phyloP scores from a whole-genome alignment of 1,140 invertebrate genomes.

The Laodelphax striatellus region DNA sequence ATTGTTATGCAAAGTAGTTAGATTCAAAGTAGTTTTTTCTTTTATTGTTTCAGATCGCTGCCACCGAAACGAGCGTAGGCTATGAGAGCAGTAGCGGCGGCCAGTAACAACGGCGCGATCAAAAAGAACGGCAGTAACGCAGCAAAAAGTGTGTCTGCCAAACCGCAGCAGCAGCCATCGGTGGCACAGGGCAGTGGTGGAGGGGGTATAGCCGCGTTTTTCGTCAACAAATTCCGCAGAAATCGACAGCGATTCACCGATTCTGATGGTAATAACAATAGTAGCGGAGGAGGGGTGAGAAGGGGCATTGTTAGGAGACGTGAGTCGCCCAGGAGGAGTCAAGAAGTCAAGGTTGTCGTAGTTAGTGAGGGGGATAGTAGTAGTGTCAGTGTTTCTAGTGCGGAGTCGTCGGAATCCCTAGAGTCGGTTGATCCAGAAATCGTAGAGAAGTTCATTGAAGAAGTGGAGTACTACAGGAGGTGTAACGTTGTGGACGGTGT shows the following conservation, averaged over 20 bases:
- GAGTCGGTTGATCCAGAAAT: background rate
- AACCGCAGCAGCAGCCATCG: too few relatives aligned
- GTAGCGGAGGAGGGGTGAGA: background rate
- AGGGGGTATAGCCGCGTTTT: background rate
- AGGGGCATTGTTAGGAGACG: background rate
- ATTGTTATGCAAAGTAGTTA: too few relatives aligned
- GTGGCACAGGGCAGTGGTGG: too few relatives aligned
- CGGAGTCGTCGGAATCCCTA: background rate
- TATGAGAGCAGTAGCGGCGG: too few relatives aligned
- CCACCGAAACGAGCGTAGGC: too few relatives aligned
- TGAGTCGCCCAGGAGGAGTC: background rate
- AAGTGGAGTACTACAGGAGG: background rate
- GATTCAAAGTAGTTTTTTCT: too few relatives aligned
- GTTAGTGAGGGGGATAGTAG: background rate
- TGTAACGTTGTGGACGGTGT: background rate
- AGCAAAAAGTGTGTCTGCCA: too few relatives aligned
- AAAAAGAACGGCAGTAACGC: too few relatives aligned
- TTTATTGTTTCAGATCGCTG: too few relatives aligned
- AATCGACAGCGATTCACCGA: background rate
- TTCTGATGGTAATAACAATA: background rate
- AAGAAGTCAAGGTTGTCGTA: background rate
- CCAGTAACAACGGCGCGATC: too few relatives aligned
- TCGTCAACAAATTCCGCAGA: background rate
- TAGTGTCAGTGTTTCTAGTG: background rate
- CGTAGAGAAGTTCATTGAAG: background rate